These are phyloP conservation scores for Leptogaster cylindrica DNA, from an alignment of 2,888 invertebrate genomes.

Conservation along the genomic window DNA sequence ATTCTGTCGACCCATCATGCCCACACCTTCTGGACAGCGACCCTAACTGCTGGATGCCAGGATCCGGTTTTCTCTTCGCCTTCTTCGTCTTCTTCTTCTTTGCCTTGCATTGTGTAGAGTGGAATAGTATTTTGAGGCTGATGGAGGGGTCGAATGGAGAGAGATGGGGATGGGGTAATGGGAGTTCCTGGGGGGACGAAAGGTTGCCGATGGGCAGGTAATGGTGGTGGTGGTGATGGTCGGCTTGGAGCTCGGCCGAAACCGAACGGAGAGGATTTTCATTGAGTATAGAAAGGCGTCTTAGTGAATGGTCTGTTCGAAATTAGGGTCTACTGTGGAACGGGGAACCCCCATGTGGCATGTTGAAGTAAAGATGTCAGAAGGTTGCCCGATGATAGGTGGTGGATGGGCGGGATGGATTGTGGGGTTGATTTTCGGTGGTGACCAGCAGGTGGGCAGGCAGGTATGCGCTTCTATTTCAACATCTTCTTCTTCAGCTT, in stretches of 20 bases:
- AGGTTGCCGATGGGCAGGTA: not conserved
- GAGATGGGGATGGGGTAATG: not conserved
- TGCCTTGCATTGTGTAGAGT: slow-evolving; percentile 34
- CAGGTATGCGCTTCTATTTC: slow-evolving; percentile 6
- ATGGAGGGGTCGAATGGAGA: slow-evolving; percentile 15
- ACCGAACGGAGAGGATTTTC: slow-evolving; percentile 41
- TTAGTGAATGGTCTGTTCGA: slow-evolving; percentile 46
- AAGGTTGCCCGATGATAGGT: slow-evolving; percentile 40
- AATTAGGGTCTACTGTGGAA: slow-evolving; percentile 45
- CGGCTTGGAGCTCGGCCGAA: slow-evolving; percentile 41
- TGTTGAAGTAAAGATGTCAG: slow-evolving; percentile 33
- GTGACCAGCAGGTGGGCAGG: slow-evolving; percentile 25
- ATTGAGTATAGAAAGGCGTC: slow-evolving; percentile 44
- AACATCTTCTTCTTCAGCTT: not conserved
- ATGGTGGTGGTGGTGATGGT: slow-evolving; percentile 1
- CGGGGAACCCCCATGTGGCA: slow-evolving; percentile 33
- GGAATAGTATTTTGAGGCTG: slow-evolving; percentile 38
- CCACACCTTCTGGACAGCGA: slow-evolving; percentile 26
- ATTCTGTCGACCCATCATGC: slow-evolving; percentile 8
- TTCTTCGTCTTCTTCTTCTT: slow-evolving; percentile 25
- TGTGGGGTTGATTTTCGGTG: slow-evolving; percentile 28
- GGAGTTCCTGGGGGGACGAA: not conserved
- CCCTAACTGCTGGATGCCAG: slow-evolving; percentile 33
- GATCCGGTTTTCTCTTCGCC: slow-evolving; percentile 35
- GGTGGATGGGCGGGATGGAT: slow-evolving; percentile 36